These are phyloP conservation scores for Harlomillsia oculata DNA, from an alignment of 1,140 invertebrate genomes.

Conservation along the genomic window DNA sequence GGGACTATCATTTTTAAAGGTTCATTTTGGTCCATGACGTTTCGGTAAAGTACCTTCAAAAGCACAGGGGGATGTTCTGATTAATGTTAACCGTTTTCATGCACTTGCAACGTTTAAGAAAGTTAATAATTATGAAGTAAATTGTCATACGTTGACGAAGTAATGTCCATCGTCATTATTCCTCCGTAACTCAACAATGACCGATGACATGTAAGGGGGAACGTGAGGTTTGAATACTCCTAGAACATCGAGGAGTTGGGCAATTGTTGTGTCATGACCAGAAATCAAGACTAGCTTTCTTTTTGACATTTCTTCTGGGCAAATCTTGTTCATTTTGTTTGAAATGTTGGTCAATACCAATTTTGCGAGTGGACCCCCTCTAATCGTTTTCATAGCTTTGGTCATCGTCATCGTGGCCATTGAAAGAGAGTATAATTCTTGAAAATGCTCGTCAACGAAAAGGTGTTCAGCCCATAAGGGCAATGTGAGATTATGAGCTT, in stretches of 20 bases:
- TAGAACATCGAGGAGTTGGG: not conserved
- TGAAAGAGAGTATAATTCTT: not conserved
- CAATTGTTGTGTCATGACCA: not conserved
- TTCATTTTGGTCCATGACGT: not conserved
- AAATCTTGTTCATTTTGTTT: not conserved
- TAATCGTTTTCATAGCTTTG: not conserved
- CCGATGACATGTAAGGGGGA: not conserved
- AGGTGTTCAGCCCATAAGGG: not conserved
- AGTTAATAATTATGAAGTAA: too few species aligned
- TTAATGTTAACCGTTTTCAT: too few species aligned
- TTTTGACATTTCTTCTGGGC: not conserved
- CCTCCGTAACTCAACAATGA: constrained; percentile 1
- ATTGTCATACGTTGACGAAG: too few species aligned
- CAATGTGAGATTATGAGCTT: not conserved
- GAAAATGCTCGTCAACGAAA: not conserved
- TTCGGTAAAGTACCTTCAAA: constrained; percentile 4
- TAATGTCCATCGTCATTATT: too few species aligned
- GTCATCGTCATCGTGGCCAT: not conserved
- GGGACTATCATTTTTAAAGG: not conserved
- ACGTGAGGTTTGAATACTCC: not conserved
- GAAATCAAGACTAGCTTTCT: constrained; percentile 1
- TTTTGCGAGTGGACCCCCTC: not conserved
- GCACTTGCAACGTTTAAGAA: too few species aligned
- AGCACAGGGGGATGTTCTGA: too few species aligned
- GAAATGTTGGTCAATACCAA: not conserved